Percentiles rank a stretch among this genome's conserved stretches.
These are phyloP conservation scores for Polyommatus icarus DNA, from an alignment of 2,888 invertebrate species.

Conservation along the genomic window DNA sequence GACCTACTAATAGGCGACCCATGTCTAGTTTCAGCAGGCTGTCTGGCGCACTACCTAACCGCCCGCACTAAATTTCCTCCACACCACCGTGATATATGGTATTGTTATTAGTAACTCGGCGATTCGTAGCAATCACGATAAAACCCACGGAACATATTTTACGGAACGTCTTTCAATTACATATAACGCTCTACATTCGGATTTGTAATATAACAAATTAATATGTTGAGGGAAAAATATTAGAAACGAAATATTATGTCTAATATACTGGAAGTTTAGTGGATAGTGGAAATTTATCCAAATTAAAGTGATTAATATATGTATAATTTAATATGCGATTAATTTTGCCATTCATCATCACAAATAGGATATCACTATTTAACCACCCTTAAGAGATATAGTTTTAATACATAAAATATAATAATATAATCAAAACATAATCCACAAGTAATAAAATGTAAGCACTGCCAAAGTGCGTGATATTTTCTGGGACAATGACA, in stretches of 20 bases:
- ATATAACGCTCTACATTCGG: not conserved
- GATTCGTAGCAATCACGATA: constrained; percentile 17
- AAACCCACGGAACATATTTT: not conserved
- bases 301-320: too few species aligned
- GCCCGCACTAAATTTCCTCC: constrained; percentile 12
- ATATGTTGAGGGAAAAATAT: not conserved
- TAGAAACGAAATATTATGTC: not conserved
- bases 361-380: too few species aligned
- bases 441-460: too few species aligned
- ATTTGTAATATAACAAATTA: not conserved
- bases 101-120: constrained; percentile 24
- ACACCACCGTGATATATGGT: constrained; percentile 13
- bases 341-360: too few species aligned
- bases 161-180: not conserved
- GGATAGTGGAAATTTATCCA: too few species aligned
- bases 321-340: too few species aligned
- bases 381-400: too few species aligned
- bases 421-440: too few species aligned
- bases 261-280: not conserved
- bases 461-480: too few species aligned
- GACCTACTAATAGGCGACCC: constrained; percentile 29
- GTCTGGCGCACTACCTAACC: constrained; percentile 26
- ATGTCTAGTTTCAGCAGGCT: constrained; percentile 23
- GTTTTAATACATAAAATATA: too few species aligned
- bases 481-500: too few species aligned